Evolutionary conservation across 2,113 vertebrate genomes (phyloP).

Genomic region (Globicephala melas): DNA sequence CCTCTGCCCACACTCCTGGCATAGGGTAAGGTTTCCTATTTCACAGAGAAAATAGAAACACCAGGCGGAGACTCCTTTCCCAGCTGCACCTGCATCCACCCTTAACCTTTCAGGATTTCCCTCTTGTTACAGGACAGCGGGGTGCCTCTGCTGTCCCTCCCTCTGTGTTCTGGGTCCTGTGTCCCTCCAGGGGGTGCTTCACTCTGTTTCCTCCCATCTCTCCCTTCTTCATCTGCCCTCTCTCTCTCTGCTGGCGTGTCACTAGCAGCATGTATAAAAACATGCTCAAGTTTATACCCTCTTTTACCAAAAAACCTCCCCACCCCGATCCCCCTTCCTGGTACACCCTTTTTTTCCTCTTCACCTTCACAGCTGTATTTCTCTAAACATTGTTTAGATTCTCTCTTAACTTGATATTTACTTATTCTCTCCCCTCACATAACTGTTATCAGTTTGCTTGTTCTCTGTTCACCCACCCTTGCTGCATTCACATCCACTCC

Average conservation of each 20-base stretch:
- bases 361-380: not conserved
- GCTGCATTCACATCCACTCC: too few relatives aligned
- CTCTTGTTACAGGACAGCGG: not conserved
- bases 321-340: rapidly evolving
- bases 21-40: not conserved
- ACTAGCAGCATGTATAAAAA: not conserved
- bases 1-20: not conserved
- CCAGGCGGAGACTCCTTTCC: not conserved
- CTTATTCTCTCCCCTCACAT: rapidly evolving
- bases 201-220: not conserved
- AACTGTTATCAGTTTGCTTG: not conserved
- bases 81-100: not conserved
- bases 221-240: not conserved
- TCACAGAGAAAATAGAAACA: not conserved
- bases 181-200: not conserved
- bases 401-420: not conserved
- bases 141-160: not conserved
- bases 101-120: not conserved
- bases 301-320: not conserved
- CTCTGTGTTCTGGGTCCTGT: too few relatives aligned
- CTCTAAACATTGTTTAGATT: not conserved
- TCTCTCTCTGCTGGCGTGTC: not conserved
- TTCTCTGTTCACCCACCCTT: not conserved
- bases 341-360: not conserved
- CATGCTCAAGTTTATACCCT: not conserved